Base-by-base conservation (phyloP, 1,140 invertebrate genomes). In the Magallana gigas region DNA sequence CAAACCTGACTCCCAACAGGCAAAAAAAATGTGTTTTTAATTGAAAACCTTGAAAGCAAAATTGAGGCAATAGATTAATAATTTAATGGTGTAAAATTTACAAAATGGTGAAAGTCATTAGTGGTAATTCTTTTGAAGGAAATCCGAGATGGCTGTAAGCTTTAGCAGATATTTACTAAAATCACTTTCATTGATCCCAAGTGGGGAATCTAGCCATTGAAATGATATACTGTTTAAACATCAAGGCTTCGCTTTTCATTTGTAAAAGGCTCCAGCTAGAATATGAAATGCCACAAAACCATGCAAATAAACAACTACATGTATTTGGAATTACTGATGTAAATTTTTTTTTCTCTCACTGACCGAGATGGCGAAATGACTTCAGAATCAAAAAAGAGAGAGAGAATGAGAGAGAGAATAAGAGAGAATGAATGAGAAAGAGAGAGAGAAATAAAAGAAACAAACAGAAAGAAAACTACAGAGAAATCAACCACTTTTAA, bases 71-170 rank as follows among this genome's bases (percentile, higher is more conserved):
- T 23, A 76, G 68, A 76, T 76, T 76, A 29, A 76, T 23, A 36
- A 23, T 76, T 36, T 76, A 76, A 76, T 76, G 68, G 68, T 23
- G 8, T 76, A 29, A 76, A 76, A 76, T 36, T 76, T 76, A 76
- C 23, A 76, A 76, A 76, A 76, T 76, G 68, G 68, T 76, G 68
- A 76, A 76, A 76, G 68, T 76, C 68, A 76, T 76, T 76, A 76
- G 23, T 2, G 68, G 18, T 76, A 76, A 76, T 29, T 36, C 23
- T 76, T 76, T 76, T 36, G 68, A 76, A 18, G 8, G 68, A 29
- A 76, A 76, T 76, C 18, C 36, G 68, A 76, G 23, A 12, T 18
- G 68, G 23, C 23, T 76, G 68, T 36, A 36, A 76, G 68, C 18
- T 76, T 76, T 76, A 36, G 68, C 68, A 36, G 68, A 29, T 76